Evolutionary conservation across 2,888 invertebrate genomes (phyloP), one percentile per base, ranked within the genome.

Genomic region (Synanthedon vespiformis): DNA sequence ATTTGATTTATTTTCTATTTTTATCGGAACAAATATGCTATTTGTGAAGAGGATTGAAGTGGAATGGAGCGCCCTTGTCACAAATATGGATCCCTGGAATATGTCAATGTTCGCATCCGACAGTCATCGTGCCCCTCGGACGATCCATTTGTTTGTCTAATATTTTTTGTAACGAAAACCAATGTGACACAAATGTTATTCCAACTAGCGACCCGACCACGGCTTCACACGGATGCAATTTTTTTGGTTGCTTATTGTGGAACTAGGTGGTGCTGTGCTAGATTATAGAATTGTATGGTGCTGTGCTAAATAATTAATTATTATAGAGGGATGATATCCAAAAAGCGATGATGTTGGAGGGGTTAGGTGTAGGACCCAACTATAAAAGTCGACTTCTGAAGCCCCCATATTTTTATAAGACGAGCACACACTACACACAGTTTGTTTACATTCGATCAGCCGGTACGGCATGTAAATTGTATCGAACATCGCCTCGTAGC

Each of bases 391-490:
- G 34, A 34, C 34, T 34, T 34, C 10, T 10, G 34, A 1, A 34
- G 34, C 10, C 57, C 56, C 58, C 53, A 62, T 79, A 72, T 77
- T 77, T 68, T 78, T 70, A 51, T 69, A 71, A 73, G 67, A 63
- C 62, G 61, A 61, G 61, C 66, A 62, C 65, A 68, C 63, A 68
- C 65, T 58, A 53, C 14, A n/a, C 4, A 34, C 10, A 10, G 52
- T 55, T 55, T 80, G 81, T 81, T 81, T 78, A 65, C 63, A 55
- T 80, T 79, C 74, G 69, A 80, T 80, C 76, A 68, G 56, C 51
- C 16, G 11, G 12, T 22, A 48, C 14, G 52, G 54, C 55, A 64
- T 59, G 57, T 60, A 56, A 59, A 61, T 61, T 59, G 56, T 54
- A 54, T 56, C 51, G 49, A 12, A 56, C 55, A 14, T 13, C 44